Evolutionary conservation across 2,113 vertebrate genomes (phyloP).

Genomic region (Passerina amoena): DNA sequence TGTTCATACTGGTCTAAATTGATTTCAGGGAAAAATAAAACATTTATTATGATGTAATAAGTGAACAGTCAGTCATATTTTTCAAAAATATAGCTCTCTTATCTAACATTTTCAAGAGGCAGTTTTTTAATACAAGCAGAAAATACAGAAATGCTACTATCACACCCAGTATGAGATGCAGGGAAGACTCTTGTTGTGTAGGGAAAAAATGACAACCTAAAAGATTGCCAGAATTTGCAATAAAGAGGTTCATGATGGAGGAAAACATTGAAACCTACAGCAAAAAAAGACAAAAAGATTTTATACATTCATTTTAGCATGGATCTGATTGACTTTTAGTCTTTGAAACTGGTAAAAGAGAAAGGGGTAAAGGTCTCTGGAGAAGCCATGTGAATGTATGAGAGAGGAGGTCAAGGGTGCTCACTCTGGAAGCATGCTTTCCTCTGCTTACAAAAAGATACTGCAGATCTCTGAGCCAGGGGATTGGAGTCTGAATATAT

Average conservation of each 20-base stretch:
- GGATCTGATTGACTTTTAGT: background rate
- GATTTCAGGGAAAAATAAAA: background rate
- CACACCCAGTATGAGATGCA: background rate
- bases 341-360: background rate
- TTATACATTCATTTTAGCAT: background rate
- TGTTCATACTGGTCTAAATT: background rate
- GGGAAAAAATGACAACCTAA: background rate
- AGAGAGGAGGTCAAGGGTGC: background rate
- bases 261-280: background rate
- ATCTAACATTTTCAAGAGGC: background rate
- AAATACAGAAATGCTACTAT: background rate
- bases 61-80: background rate
- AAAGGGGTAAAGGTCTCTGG: background rate
- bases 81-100: background rate
- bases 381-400: background rate
- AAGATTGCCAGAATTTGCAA: background rate
- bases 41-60: background rate
- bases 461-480: background rate
- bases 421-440: background rate
- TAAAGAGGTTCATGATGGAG: background rate
- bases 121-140: background rate
- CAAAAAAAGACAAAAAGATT: background rate
- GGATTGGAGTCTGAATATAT: background rate
- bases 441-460: background rate
- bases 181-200: background rate